Evolutionary conservation across 2,797 vertebrate species (phyloP).

Genomic region (Tympanoctomys barrerae): DNA sequence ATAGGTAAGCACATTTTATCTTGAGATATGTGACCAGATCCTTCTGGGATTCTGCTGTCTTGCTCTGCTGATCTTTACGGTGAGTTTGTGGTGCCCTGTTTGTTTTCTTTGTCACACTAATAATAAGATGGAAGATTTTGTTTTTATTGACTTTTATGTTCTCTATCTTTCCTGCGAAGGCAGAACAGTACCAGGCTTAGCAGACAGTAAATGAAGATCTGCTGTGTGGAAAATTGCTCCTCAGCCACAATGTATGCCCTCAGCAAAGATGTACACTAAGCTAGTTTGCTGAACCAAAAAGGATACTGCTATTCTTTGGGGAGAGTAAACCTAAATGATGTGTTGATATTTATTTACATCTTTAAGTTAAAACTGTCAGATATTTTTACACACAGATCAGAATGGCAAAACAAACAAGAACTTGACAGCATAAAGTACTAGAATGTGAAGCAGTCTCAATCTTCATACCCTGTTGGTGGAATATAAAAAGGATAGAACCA

Average conservation of each 20-base stretch:
- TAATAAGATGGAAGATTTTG: neutral
- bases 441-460: neutral
- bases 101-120: neutral
- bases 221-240: neutral
- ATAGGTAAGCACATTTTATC: neutral
- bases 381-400: neutral
- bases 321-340: neutral
- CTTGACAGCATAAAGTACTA: neutral
- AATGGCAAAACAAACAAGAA: neutral
- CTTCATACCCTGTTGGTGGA: neutral
- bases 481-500: neutral
- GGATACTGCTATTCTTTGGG: neutral
- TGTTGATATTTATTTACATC: neutral
- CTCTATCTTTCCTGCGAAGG: neutral
- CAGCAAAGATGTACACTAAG: neutral
- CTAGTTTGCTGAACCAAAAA: neutral
- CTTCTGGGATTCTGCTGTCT: neutral
- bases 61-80: neutral
- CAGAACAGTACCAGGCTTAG: neutral
- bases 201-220: neutral
- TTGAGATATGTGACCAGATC: neutral
- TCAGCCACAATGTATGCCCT: neutral
- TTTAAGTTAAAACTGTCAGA: neutral
- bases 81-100: neutral
- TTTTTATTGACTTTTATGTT: neutral